phyloP scores from a whole-genome alignment of 2,888 invertebrate species.

The Diabrotica balteata region DNA sequence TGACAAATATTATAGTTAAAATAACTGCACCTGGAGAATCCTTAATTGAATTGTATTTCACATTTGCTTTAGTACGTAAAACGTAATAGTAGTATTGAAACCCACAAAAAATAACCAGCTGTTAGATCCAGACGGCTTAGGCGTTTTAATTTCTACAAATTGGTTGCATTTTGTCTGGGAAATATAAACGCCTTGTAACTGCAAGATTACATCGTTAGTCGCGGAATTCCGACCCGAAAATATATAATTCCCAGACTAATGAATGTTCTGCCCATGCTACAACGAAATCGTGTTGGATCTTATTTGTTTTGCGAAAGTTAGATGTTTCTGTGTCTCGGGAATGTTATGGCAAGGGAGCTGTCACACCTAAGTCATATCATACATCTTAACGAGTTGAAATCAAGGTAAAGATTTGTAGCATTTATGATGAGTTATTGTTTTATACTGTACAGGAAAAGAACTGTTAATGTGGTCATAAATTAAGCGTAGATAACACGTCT shows the following conservation, averaged over 20 bases:
- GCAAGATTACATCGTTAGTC: constrained; percentile 21
- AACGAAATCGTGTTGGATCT: constrained; percentile 16
- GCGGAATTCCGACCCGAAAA: constrained; percentile 21
- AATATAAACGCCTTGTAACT: constrained; percentile 13
- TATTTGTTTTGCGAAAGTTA: constrained; percentile 28
- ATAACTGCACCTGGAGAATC: too few relatives aligned
- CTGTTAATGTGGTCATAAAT: too few relatives aligned
- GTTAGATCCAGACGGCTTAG: background rate
- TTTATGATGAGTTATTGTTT: too few relatives aligned
- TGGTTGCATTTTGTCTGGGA: constrained; percentile 4
- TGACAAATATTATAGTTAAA: too few relatives aligned
- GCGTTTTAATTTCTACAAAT: constrained; percentile 11
- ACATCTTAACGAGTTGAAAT: constrained; percentile 31
- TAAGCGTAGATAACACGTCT: too few relatives aligned
- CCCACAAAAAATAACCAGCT: background rate
- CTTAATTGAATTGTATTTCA: too few relatives aligned
- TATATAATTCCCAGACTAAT: constrained; percentile 27
- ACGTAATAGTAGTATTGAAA: too few relatives aligned
- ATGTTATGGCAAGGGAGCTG: constrained; percentile 40
- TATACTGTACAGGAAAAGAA: too few relatives aligned
- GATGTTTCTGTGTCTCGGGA: constrained; percentile 34
- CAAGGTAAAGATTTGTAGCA: too few relatives aligned
- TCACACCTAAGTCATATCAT: constrained; percentile 43
- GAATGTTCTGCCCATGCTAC: constrained; percentile 22
- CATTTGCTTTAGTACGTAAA: too few relatives aligned